These are phyloP conservation scores for Urosaurus nigricauda DNA, from an alignment of 2,797 vertebrate genomes.

Conservation along the genomic window DNA sequence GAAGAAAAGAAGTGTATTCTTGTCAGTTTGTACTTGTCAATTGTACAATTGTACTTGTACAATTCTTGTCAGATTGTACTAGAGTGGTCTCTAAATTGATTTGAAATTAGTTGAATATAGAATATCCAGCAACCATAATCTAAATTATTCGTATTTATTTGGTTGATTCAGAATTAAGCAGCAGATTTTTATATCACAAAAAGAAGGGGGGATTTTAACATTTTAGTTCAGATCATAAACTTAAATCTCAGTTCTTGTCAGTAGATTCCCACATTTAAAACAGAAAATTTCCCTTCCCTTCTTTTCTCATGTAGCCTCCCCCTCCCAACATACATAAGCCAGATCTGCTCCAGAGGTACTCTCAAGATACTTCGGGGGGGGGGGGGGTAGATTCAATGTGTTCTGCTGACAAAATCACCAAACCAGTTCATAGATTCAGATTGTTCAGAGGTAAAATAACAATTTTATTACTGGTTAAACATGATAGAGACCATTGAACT, in stretches of 20 bases:
- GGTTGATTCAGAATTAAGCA: background rate
- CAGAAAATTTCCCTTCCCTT: too few species aligned
- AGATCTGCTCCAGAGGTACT: background rate
- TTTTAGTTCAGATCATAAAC: background rate
- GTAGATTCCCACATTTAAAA: too few species aligned
- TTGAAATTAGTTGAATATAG: background rate
- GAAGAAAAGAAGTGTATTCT: background rate
- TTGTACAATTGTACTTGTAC: too few species aligned
- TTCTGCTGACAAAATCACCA: background rate
- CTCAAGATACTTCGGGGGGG: background rate
- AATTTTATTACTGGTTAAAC: slow-evolving; percentile 12
- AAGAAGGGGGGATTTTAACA: background rate
- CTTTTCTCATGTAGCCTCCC: background rate
- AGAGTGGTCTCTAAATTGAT: background rate
- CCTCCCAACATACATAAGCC: background rate
- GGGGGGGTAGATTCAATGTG: background rate
- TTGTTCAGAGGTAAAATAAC: slow-evolving; percentile 8
- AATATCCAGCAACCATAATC: background rate
- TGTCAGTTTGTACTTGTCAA: too few species aligned
- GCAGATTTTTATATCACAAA: background rate
- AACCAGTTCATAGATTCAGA: background rate
- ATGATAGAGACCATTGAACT: background rate
- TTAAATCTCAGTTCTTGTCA: background rate
- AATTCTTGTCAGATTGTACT: background rate
- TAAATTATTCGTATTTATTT: background rate